Base-by-base conservation (phyloP, 2,797 vertebrate genomes). In the Moxostoma hubbsi region DNA sequence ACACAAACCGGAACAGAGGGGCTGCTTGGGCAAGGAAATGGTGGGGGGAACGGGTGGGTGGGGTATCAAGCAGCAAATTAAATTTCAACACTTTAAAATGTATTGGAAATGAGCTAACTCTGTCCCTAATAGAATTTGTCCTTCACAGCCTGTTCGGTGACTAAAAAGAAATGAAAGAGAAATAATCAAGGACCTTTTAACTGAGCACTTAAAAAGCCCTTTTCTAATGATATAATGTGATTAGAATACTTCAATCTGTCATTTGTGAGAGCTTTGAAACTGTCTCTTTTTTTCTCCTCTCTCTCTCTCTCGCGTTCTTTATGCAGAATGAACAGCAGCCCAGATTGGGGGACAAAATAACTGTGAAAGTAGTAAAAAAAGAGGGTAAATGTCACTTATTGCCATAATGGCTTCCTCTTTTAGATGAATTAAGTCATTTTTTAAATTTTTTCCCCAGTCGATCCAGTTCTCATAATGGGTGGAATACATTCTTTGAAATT, bases 231-330 rank as follows among this genome's bases (percentile, higher is more conserved):
- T 92, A 86, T 92, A 92, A 93, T 92, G 91, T 92, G 92, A 94
- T 94, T 94, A 94, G 92, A 93, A 93, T 90, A 93, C 91, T 93
- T 92, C 91, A 93, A 91, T 91, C 90, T 93, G 89, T 85, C 85
- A 87, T 90, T 87, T 84, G 75, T 82, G 84, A 58, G 78, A 88
- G 82, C 89, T 90, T 88, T 90, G 88, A 90, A 91, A 91, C 81
- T 68, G 74, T 55, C 46, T 77, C 68, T 73, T 68, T 81, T 72
- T 77, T 2, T 24, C 24, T 24, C 24, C 69, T 57, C 80, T 66
- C 74, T 76, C 73, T 72, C 69, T 73, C 68, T 36, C 51, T 5
- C 53, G 8, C 7, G 4, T 71, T 69, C 75, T 78, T 66, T 73
- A 67, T 43, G 55, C 63, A 68, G 57, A 53, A 80, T 55, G 68